Conservation (phyloP, 2,888 invertebrate genomes). For the Ligdia adustata region DNA sequence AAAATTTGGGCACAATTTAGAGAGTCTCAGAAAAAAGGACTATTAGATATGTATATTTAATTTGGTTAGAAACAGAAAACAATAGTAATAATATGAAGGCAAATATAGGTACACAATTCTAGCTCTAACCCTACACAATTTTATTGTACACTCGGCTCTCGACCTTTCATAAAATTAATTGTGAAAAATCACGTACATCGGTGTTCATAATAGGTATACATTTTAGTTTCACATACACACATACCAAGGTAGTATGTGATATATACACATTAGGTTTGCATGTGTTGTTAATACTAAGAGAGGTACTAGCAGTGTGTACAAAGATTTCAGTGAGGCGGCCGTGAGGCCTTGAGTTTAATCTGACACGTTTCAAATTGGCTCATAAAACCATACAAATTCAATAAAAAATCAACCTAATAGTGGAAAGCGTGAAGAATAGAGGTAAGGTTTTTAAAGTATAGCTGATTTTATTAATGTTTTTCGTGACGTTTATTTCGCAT, state of each 20-base stretch:
- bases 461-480: not conserved
- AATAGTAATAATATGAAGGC: too few relatives aligned
- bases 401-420: constrained; percentile 9
- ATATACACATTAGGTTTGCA: constrained; percentile 10
- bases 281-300: constrained; percentile 14
- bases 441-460: constrained; percentile 11
- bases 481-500: constrained; percentile 13
- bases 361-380: constrained; percentile 15
- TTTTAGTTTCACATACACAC: constrained; percentile 13
- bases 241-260: not conserved
- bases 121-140: not conserved
- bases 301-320: constrained; percentile 8
- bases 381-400: constrained; percentile 22
- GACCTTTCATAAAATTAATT: too few relatives aligned
- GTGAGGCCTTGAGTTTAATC: constrained; percentile 21
- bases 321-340: constrained; percentile 24
- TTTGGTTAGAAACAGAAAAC: too few relatives aligned
- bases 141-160: not conserved
- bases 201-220: not conserved
- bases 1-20: too few relatives aligned
- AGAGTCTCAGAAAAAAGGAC: too few relatives aligned
- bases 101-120: too few relatives aligned
- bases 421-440: constrained; percentile 3
- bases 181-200: constrained; percentile 18
- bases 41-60: too few relatives aligned